Base-by-base conservation (phyloP, 2,888 invertebrate species). In the Scaptomyza parva region DNA sequence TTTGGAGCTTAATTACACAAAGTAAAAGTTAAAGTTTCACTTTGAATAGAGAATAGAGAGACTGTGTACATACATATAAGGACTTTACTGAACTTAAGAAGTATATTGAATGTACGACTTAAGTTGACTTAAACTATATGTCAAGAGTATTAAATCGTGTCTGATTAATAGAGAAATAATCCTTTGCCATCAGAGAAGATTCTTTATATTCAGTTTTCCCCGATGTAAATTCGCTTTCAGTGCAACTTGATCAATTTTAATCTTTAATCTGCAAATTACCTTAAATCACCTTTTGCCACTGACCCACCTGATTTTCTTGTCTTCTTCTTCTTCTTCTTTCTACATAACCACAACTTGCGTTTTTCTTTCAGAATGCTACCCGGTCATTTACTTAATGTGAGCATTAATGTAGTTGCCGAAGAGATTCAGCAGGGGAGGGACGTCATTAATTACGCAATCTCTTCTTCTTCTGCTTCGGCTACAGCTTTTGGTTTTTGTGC, bases 371-470 rank as follows among this genome's bases (percentile, higher is more conserved):
- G 9, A 50, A 54, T 33, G 41, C 50, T 54, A 54, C 45, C 47
- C 28, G 73, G 67, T 45, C 55, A 57, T 70, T 73, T 57, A 35
- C 55, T 55, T 59, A 64, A 75, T 64, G 70, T 40, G 33, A 24
- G 50, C 43, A 43, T 47, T 72, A 61, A 76, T 60, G 72, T 57
- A 53, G 48, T 72, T 65, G 20, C 30, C 59, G 33, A 7, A 14
- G 53, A 9, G 48, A 39, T 3, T 37, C 24, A 22, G 45, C 24
- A 22, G 45, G 5, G 24, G 12, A 3, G 24, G 18, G 39, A 9
- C 41, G 30, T 68, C 67, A 82, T 85, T 81, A 81, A 81, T 85
- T 82, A 85, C 87, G 70, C 57, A 55, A 60, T 54, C 33, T 58
- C 63, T 63, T 40, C 40, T 68, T 45, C 48, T 50, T 53, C 14